Conservation (phyloP, 2,888 invertebrate species). For the Ischnura elegans region DNA sequence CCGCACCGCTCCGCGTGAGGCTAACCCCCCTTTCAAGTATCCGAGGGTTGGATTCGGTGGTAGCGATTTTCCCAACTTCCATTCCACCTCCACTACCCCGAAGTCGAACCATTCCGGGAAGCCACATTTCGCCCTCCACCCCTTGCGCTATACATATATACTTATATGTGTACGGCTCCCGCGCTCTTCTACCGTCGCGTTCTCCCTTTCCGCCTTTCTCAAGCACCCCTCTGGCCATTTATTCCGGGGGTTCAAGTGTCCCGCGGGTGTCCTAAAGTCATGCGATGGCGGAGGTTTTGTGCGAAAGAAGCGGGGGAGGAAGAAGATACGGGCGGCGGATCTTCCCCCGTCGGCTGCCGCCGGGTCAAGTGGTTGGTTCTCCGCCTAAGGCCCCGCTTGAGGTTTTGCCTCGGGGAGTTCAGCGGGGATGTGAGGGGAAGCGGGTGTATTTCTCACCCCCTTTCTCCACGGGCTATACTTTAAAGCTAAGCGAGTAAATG, state of each 20-base stretch:
- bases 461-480: too few species aligned
- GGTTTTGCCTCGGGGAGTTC: slow-evolving; percentile 50
- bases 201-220: not conserved
- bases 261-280: slow-evolving; percentile 60
- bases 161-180: not conserved
- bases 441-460: too few species aligned
- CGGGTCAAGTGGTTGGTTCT: slow-evolving; percentile 55
- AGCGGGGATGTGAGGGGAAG: too few species aligned
- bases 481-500: not conserved
- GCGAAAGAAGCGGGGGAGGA: not conserved
- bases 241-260: slow-evolving; percentile 30
- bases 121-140: not conserved
- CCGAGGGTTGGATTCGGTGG: slow-evolving; percentile 20
- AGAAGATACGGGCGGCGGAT: not conserved
- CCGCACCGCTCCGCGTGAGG: not conserved
- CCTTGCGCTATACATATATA: not conserved
- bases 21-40: not conserved
- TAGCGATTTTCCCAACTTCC: not conserved
- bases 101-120: not conserved
- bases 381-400: slow-evolving; percentile 48
- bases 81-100: not conserved
- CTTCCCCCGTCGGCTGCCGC: not conserved
- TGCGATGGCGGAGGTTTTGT: not conserved
- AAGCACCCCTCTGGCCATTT: not conserved
- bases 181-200: not conserved